These are phyloP conservation scores for Pterostichus niger DNA, from an alignment of 2,888 invertebrate species.

Conservation along the genomic window DNA sequence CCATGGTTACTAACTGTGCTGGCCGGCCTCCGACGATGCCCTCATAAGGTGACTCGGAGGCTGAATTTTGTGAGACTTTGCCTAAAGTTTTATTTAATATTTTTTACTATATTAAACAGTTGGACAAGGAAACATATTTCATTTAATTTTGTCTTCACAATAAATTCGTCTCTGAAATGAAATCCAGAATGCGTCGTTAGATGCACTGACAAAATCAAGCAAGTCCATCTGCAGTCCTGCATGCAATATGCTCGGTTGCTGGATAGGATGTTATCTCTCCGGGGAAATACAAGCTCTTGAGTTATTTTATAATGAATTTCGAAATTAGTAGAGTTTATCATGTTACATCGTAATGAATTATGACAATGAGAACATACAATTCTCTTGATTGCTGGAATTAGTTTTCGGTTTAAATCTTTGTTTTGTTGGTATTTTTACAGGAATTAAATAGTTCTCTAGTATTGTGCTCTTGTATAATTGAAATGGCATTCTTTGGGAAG, in stretches of 20 bases:
- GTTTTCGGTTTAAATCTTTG: not conserved
- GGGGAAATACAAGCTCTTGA: slow-evolving; percentile 45
- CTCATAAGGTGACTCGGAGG: too few relatives aligned
- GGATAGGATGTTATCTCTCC: slow-evolving; percentile 13
- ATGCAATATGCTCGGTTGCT: not conserved
- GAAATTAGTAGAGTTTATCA: slow-evolving; percentile 49
- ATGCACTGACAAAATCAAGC: not conserved
- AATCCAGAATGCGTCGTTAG: not conserved
- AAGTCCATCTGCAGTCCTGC: not conserved
- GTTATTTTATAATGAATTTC: slow-evolving; percentile 55
- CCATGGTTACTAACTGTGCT: too few relatives aligned
- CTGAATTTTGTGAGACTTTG: too few relatives aligned
- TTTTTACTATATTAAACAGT: not conserved
- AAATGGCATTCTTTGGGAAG: too few relatives aligned
- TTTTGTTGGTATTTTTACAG: not conserved
- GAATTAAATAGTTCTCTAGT: too few relatives aligned
- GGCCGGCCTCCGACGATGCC: too few relatives aligned
- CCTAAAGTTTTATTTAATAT: too few relatives aligned
- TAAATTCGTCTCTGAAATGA: slow-evolving; percentile 1
- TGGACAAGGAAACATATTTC: not conserved
- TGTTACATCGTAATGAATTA: slow-evolving; percentile 27
- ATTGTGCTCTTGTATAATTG: too few relatives aligned
- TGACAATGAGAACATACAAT: slow-evolving; percentile 27
- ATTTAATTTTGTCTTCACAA: not conserved
- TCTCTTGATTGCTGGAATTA: slow-evolving; percentile 11